Evolutionary conservation across 2,888 invertebrate genomes (phyloP).

Genomic region (Ornithoptera alexandrae): DNA sequence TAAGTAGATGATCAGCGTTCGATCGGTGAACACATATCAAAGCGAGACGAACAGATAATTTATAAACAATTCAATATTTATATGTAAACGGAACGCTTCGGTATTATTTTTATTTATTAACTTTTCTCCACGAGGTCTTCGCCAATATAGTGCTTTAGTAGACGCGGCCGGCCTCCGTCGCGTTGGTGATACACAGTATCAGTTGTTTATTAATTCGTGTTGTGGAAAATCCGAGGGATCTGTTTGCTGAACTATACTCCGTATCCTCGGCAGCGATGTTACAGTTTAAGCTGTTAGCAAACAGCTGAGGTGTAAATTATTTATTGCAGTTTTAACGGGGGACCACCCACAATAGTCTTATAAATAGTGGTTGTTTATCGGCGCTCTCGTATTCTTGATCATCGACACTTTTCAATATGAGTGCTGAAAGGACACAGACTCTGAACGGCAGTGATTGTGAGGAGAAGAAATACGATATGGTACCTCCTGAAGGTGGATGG

Average conservation of each 20-base stretch:
- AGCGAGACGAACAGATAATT: conserved; percentile 33
- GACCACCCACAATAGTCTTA: conserved; percentile 53
- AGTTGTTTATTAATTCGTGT: conserved; percentile 57
- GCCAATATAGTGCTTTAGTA: conserved; percentile 26
- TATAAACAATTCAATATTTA: conserved; percentile 25
- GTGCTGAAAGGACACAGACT: conserved; percentile 47
- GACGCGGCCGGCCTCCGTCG: conserved; percentile 29
- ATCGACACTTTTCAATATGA: conserved; percentile 42
- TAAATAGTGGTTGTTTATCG: conserved; percentile 37
- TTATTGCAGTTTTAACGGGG: conserved; percentile 54
- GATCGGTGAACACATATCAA: conserved; percentile 40
- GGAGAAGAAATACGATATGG: conserved; percentile 61
- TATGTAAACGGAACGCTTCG: conserved; percentile 19
- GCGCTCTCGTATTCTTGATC: conserved; percentile 33
- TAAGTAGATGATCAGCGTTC: conserved; percentile 46
- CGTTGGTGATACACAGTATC: conserved; percentile 34
- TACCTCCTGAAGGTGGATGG: conserved; percentile 86
- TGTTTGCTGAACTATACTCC: conserved; percentile 49
- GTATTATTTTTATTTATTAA: conserved; percentile 7
- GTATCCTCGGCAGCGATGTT: conserved; percentile 57
- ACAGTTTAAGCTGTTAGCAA: conserved; percentile 55
- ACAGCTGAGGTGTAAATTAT: conserved; percentile 48
- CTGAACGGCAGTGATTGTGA: conserved; percentile 50
- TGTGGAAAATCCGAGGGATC: conserved; percentile 65
- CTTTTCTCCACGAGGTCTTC: conserved; percentile 6